Conservation (phyloP, 64 coral and sea anemone genomes). For the Stichodactyla helianthus region DNA sequence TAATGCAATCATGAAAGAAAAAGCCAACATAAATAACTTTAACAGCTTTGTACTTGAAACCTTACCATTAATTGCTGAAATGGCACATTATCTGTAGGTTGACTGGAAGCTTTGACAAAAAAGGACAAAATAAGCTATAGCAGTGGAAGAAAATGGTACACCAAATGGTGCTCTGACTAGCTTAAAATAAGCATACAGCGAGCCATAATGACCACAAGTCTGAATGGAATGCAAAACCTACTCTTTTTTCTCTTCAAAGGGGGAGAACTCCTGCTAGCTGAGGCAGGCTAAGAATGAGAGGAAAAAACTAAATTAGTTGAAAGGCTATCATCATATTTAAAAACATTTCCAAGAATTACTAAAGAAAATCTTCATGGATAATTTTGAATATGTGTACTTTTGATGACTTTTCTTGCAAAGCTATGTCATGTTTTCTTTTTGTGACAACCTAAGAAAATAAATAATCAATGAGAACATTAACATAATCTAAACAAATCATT, state of each 20-base stretch:
- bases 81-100: not conserved
- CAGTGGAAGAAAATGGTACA: not conserved
- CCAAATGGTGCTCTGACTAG: conserved; percentile 2
- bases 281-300: not conserved
- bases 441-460: not conserved
- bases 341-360: too few relatives aligned
- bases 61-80: conserved; percentile 29
- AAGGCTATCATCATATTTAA: too few relatives aligned
- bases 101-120: conserved; percentile 6
- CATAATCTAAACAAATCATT: not conserved
- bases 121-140: not conserved
- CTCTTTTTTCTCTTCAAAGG: conserved; percentile 30
- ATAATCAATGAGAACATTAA: not conserved
- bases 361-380: too few relatives aligned
- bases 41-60: too few relatives aligned
- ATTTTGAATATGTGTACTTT: not conserved
- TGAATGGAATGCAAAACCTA: not conserved
- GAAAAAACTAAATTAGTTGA: not conserved
- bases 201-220: not conserved
- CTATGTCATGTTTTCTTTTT: conserved; percentile 34
- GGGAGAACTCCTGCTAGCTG: not conserved
- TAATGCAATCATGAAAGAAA: too few relatives aligned
- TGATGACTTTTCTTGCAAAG: conserved; percentile 6
- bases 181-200: not conserved
- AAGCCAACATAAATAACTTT: too few relatives aligned